Conservation (phyloP, 2,888 invertebrate species). For the Elegia similella region DNA sequence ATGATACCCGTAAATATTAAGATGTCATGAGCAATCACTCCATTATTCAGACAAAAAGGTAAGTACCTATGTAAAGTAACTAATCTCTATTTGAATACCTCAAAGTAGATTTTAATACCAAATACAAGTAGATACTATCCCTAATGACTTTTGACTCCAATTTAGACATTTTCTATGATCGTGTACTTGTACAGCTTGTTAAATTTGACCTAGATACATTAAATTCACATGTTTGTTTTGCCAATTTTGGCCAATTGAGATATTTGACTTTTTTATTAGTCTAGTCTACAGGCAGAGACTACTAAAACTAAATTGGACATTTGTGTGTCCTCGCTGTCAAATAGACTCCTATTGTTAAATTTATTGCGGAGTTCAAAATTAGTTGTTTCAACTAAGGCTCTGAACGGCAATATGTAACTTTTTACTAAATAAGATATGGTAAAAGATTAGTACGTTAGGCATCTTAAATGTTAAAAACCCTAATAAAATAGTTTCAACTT, state of each 20-base stretch:
- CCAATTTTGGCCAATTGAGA: background rate
- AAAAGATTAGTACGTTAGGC: too few relatives aligned
- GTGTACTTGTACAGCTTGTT: background rate
- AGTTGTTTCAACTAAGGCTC: too few relatives aligned
- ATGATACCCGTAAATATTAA: background rate
- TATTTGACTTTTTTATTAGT: background rate
- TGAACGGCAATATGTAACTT: too few relatives aligned
- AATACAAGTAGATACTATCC: background rate
- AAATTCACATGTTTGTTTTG: background rate
- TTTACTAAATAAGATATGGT: too few relatives aligned
- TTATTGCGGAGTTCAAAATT: background rate
- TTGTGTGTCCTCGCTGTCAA: background rate
- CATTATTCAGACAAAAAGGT: background rate
- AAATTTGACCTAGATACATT: background rate
- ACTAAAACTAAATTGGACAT: background rate
- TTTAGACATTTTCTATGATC: background rate
- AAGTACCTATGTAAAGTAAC: background rate
- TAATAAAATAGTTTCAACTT: too few relatives aligned
- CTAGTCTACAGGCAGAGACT: background rate
- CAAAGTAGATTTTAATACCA: constrained; percentile 3
- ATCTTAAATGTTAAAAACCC: too few relatives aligned
- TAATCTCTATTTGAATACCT: background rate
- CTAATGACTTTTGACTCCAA: background rate
- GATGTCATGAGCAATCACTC: background rate
- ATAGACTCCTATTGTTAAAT: background rate